These are phyloP conservation scores for Drosophila subquinaria DNA, from an alignment of 2,888 invertebrate genomes.

Conservation along the genomic window DNA sequence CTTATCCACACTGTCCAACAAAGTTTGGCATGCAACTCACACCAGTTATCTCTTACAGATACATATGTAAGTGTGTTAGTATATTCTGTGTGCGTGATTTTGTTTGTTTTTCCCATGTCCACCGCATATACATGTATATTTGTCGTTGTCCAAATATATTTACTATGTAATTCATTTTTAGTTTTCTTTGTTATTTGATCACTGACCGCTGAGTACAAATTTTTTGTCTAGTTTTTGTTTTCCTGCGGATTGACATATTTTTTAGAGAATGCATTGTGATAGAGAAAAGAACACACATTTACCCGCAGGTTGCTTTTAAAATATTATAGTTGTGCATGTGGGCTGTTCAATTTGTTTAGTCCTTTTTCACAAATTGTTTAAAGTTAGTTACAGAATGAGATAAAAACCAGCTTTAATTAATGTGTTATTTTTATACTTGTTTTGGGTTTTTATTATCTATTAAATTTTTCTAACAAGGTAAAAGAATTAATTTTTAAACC, in stretches of 20 bases:
- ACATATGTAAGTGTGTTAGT: background rate
- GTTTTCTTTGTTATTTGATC: constrained; percentile 40
- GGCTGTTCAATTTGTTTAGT: background rate
- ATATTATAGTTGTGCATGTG: background rate
- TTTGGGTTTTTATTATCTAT: background rate
- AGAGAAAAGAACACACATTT: background rate
- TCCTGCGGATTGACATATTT: constrained; percentile 8
- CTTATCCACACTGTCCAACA: constrained; percentile 35
- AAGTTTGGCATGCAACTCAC: constrained; percentile 35
- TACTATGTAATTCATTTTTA: background rate
- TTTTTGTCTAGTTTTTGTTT: constrained; percentile 6
- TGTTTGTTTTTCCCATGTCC: constrained; percentile 21
- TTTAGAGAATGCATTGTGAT: background rate
- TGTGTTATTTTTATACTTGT: background rate
- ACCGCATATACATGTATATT: background rate
- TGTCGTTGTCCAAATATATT: constrained; percentile 12
- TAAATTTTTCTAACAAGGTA: background rate
- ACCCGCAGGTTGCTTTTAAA: constrained; percentile 2
- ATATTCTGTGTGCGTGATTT: background rate
- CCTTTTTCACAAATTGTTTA: constrained; percentile 11
- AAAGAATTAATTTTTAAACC: background rate
- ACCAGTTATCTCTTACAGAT: constrained; percentile 13
- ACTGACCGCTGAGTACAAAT: constrained; percentile 21
- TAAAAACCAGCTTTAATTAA: background rate
- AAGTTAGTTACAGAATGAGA: background rate